Percentiles rank a stretch among this genome's conserved stretches.
Conservation (phyloP, 1,140 invertebrate genomes). For the Platyscapa corneri region DNA sequence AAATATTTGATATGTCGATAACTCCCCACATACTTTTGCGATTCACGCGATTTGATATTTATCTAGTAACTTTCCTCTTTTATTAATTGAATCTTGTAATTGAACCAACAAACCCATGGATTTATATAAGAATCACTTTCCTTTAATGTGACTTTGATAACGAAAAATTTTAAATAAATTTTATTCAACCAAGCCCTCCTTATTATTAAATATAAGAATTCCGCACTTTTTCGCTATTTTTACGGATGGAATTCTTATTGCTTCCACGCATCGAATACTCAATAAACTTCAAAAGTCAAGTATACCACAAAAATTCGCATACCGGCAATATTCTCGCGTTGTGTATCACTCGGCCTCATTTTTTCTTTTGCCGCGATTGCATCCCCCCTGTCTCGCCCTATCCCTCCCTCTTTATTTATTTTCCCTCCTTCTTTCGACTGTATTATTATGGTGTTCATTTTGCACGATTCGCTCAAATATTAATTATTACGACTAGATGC, state of each 20-base stretch:
- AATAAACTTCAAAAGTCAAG: neutral
- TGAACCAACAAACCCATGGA: too few species aligned
- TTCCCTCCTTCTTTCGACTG: neutral
- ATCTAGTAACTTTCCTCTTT: too few species aligned
- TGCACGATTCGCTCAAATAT: neutral
- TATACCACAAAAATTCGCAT: neutral
- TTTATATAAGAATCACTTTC: too few species aligned
- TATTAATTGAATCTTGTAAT: too few species aligned
- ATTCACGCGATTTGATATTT: too few species aligned
- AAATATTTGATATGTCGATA: too few species aligned
- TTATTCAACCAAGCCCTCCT: neutral
- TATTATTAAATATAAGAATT: neutral
- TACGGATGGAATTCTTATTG: neutral
- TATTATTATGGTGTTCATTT: neutral
- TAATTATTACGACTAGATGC: constrained; percentile 2
- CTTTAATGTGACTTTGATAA: too few species aligned
- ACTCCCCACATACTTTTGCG: too few species aligned
- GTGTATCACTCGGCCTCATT: neutral
- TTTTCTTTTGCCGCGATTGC: neutral
- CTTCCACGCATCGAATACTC: neutral
- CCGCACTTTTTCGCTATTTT: neutral
- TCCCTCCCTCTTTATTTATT: neutral
- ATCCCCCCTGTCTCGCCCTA: too few species aligned
- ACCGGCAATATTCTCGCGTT: neutral
- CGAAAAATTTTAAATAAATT: neutral